Conservation (phyloP, 2,888 invertebrate species). For the Mesorhabditis sp. region DNA sequence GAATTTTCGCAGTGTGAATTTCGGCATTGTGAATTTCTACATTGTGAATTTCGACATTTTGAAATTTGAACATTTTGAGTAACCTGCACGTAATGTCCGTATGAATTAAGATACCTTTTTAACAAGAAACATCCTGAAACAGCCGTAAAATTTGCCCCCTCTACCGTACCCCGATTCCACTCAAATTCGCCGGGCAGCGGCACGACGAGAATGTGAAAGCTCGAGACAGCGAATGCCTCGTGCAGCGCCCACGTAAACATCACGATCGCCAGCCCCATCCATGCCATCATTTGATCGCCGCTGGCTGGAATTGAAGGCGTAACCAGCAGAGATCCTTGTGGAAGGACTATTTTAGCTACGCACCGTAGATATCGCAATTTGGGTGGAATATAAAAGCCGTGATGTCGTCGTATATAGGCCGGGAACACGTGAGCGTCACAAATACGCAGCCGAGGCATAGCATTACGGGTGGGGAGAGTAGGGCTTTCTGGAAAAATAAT, state of each 20-base stretch:
- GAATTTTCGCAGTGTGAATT: no score
- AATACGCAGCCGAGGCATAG: not conserved
- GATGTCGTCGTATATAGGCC: not conserved
- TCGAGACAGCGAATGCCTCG: not conserved
- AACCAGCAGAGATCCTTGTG: not conserved
- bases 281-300: not conserved
- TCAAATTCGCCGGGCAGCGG: not conserved
- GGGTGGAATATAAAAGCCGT: not conserved
- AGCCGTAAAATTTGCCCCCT: not conserved
- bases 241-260: not conserved
- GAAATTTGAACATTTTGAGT: no score
- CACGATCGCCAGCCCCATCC: not conserved
- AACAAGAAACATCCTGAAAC: no score
- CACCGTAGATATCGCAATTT: not conserved
- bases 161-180: not conserved
- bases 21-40: no score
- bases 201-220: not conserved
- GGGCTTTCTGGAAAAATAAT: not conserved
- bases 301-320: not conserved
- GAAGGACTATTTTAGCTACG: not conserved
- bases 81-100: no score
- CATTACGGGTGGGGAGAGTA: not conserved
- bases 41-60: no score
- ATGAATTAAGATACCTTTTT: no score
- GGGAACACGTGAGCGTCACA: not conserved